Evolutionary conservation across 2,888 invertebrate genomes (phyloP), one percentile per base, ranked within the genome.

Genomic region (Heliconius cydno): DNA sequence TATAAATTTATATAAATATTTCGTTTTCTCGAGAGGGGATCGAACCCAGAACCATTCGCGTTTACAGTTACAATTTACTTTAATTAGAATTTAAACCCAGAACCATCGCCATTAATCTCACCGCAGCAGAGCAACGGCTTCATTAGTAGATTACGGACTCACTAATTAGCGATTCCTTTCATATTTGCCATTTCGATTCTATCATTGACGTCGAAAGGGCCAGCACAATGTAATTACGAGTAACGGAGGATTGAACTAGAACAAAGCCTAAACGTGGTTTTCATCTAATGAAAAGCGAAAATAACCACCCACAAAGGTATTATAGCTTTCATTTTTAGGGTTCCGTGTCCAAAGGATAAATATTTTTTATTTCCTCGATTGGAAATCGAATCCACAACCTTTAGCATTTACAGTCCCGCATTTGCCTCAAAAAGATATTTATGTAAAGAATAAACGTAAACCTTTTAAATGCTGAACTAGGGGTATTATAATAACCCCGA

Each of bases 151-250:
- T 68, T n/a, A 70, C 38, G 19, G 30, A 38, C 12, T 34, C 25
- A n/a, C 68, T 70, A 70, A 70, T 70, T 70, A 70, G 41, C 10
- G 13, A 70, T 25, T 41, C 68, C 68, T 70, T 70, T 70, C 68
- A 70, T 70, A 70, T 70, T 70, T 12, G 25, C 41, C 68, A 70
- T 70, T 70, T 41, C 68, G 68, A 70, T 70, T 41, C 41, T n/a
- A 70, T n/a, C 12, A 41, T 41, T 70, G 12, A n/a, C 68, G 25
- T 41, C 68, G 41, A 70, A 70, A 70, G 68, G 68, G 41, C 68
- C 34, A 34, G 30, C 73, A 30, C 73, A 77, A 65, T 72, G 65
- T 77, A 46, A 77, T 72, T 77, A 77, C 65, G 46, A n/a, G 30
- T 10, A 65, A 19, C 52, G n/a, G 65, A 52, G 68, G 52, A 71